These are phyloP conservation scores for Ctenodactylus gundi DNA, from an alignment of 2,113 vertebrate genomes.

Conservation along the genomic window DNA sequence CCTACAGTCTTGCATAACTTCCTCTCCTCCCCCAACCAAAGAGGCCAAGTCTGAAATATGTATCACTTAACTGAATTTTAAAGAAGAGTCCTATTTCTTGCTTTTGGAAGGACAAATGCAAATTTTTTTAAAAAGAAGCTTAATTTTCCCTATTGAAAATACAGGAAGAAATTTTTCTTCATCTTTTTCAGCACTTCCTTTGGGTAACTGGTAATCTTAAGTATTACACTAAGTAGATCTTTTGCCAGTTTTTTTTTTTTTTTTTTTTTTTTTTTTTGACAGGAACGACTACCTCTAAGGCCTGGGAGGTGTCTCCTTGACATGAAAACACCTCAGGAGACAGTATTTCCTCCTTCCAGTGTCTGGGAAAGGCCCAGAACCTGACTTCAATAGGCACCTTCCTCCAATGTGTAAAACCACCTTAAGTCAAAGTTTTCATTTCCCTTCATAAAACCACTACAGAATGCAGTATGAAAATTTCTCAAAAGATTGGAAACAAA, in stretches of 20 bases:
- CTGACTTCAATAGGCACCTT: background rate
- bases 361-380: background rate
- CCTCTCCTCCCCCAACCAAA: background rate
- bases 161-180: background rate
- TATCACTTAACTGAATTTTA: background rate
- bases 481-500: too few species aligned
- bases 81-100: background rate
- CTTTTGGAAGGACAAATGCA: background rate
- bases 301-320: background rate
- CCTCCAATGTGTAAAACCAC: background rate
- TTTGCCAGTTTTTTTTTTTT: background rate
- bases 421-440: background rate
- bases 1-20: background rate
- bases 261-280: too few species aligned
- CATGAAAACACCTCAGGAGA: background rate
- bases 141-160: slow-evolving; percentile 2
- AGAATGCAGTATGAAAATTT: too few species aligned
- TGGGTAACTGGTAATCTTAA: slow-evolving; percentile 1
- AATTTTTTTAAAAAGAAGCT: background rate
- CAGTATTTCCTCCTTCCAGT: background rate
- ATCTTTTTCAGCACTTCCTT: background rate
- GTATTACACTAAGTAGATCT: background rate
- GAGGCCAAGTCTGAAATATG: background rate
- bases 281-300: background rate
- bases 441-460: background rate